Base-by-base conservation (phyloP, 2,797 vertebrate genomes). In the Syndactyla subalaris region DNA sequence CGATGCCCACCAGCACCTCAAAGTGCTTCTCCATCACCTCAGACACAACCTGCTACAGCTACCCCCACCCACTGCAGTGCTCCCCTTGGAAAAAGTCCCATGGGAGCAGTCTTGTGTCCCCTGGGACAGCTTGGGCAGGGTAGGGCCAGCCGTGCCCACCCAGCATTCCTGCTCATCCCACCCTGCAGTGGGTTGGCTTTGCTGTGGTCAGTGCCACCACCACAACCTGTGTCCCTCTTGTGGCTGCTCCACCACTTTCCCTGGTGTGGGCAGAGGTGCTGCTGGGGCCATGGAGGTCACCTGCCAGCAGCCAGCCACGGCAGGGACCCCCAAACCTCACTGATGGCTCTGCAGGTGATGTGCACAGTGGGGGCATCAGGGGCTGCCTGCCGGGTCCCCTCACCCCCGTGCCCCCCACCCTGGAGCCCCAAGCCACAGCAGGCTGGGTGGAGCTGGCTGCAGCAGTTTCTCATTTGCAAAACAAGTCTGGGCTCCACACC, bases 401-500 rank as follows among this genome's bases (percentile, higher is more conserved):
- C 4, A 0, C 23, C 59, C 52, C 55, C 0, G 2, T 36, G 38
- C 5, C 39, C 73, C 55, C 49, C 17, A 19, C 1, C 3, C 39
- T 16, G 0, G 24, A 83, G 73, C 70, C 70, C 38, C 72, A 59
- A 1, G 4, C 46, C 19, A 3, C 61, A n/a, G 92, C 32, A 7
- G 24, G 58, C 41, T 71, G 92, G 95, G 95, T 85, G 88, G 94
- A 85, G 90, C 48, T 9, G 62, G 48, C 85, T 54, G 66, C 18
- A 12, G 78, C 14, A 27, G 62, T 85, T 89, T 38, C 65, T 91
- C 78, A 20, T 27, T 63, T n/a, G 54, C 85, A 87, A 63, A 96
- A 95, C 94, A 94, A 85, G 95, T 38, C 94, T 12, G 62, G 94
- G 62, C 94, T 87, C 36, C 6, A 0, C 94, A 82, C 90, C 82